phyloP scores from a whole-genome alignment of 2,113 vertebrate genomes.

The Cnemophilus loriae region DNA sequence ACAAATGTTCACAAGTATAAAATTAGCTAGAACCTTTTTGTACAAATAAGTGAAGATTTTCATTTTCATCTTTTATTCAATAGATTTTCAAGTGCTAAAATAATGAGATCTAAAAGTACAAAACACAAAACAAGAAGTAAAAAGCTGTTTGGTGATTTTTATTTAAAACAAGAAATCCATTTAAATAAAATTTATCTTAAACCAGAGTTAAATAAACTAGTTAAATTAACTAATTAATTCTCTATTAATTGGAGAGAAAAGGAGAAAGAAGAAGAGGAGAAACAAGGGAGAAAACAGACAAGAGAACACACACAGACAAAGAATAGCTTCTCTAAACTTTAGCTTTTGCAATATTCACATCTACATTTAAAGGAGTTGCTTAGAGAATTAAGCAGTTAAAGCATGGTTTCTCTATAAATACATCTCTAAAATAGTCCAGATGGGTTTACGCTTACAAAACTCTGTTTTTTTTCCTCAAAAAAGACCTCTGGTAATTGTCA shows the following conservation, averaged over 20 bases:
- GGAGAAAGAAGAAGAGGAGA: not conserved
- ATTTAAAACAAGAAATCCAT: not conserved
- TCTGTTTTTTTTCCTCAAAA: not conserved
- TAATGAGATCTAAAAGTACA: not conserved
- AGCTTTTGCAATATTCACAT: not conserved
- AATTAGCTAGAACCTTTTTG: not conserved
- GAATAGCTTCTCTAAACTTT: not conserved
- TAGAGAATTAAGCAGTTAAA: not conserved
- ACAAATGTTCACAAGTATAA: not conserved
- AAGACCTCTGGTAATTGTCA: not conserved
- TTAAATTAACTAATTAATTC: no score
- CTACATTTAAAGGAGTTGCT: not conserved
- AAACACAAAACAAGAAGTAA: not conserved
- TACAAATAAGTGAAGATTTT: not conserved
- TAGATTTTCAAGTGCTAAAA: not conserved
- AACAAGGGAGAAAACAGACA: not conserved
- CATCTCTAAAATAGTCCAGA: not conserved
- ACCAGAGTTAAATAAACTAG: not conserved
- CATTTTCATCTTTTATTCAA: not conserved
- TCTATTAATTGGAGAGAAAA: not conserved
- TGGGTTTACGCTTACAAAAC: not conserved
- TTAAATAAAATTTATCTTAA: not conserved
- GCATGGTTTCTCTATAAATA: not conserved
- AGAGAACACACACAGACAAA: not conserved
- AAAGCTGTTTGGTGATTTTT: not conserved